These are phyloP conservation scores for Diploptera punctata DNA, from an alignment of 2,888 invertebrate genomes.

Conservation along the genomic window DNA sequence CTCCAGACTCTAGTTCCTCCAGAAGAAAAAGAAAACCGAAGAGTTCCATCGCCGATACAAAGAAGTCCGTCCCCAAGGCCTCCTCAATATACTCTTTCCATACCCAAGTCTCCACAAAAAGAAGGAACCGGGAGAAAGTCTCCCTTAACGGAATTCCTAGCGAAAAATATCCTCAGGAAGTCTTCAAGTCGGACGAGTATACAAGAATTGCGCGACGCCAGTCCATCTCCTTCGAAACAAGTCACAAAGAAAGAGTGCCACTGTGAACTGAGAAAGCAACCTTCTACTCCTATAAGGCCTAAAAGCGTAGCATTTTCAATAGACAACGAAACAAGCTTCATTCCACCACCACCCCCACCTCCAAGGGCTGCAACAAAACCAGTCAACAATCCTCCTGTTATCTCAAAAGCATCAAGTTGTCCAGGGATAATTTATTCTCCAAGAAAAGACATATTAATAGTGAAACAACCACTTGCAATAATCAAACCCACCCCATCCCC, in stretches of 20 bases:
- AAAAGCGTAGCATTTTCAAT: conserved; percentile 40
- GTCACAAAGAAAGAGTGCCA: neutral
- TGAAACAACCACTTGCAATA: conserved; percentile 1
- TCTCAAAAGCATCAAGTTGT: neutral
- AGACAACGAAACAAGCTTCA: conserved; percentile 12
- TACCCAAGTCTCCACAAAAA: neutral
- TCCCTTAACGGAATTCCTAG: neutral
- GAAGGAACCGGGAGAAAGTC: neutral
- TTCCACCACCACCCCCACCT: conserved; percentile 21
- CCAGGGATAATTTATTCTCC: conserved; percentile 14
- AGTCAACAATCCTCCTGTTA: neutral
- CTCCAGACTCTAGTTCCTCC: neutral
- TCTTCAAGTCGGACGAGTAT: conserved; percentile 1
- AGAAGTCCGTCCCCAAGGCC: neutral
- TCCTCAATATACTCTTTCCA: neutral
- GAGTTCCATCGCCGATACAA: neutral
- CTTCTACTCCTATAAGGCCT: conserved; percentile 8
- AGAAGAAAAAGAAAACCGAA: conserved; percentile 8
- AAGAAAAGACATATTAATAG: neutral
- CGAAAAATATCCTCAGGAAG: neutral
- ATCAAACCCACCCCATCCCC: neutral
- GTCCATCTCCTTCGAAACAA: neutral
- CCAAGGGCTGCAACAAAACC: neutral
- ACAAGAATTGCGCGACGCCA: neutral
- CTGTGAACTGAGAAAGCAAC: neutral